These are phyloP conservation scores for Caenorhabditis sinica DNA, from an alignment of 2,888 invertebrate species.

Conservation along the genomic window DNA sequence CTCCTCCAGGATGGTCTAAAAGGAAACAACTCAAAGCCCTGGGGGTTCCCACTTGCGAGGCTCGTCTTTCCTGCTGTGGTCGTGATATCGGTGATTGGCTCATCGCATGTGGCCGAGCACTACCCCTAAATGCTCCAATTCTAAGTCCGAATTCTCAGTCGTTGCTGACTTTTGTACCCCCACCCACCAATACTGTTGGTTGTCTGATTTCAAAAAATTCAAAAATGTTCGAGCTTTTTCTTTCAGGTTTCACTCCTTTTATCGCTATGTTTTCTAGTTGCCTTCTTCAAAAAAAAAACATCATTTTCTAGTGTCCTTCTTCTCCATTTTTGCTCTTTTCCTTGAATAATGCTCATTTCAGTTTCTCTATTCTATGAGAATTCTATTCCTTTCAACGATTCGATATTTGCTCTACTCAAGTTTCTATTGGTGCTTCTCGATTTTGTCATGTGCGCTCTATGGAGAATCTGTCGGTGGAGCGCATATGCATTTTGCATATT, in stretches of 20 bases:
- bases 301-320: background rate
- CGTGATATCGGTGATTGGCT: constrained; percentile 77
- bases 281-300: no score
- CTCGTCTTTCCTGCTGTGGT: constrained; percentile 73
- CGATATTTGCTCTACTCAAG: constrained; percentile 14
- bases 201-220: background rate
- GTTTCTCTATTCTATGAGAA: constrained; percentile 49
- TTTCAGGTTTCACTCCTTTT: background rate
- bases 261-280: background rate
- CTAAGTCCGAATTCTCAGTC: constrained; percentile 40
- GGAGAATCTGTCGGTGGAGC: background rate
- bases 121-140: constrained; percentile 49
- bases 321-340: background rate
- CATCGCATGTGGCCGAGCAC: constrained; percentile 72
- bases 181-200: constrained; percentile 42
- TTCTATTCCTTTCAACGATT: background rate
- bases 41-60: constrained; percentile 73
- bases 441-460: background rate
- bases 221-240: background rate
- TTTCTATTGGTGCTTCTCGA: constrained; percentile 24
- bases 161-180: constrained; percentile 47
- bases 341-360: constrained; percentile 43
- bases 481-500: background rate
- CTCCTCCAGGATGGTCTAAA: constrained; percentile 63
- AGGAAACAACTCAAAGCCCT: constrained; percentile 78